Evolutionary conservation across 2,113 vertebrate species (phyloP), one percentile per base, ranked within the genome.

Genomic region (Helogale parvula): DNA sequence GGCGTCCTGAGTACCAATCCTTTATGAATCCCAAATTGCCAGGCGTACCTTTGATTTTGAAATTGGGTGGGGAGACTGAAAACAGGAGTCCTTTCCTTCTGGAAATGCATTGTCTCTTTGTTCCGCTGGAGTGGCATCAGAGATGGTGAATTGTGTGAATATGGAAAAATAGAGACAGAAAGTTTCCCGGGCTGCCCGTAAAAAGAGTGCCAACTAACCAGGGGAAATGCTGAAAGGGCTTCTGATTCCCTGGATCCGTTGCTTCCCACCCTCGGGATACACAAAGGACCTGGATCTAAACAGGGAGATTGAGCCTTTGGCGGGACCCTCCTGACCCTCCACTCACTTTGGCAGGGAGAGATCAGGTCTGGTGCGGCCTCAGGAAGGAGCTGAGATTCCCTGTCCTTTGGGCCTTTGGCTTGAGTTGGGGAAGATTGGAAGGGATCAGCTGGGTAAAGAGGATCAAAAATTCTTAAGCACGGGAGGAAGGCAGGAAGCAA

Each of bases 41-140:
- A 86, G 31, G 9, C 52, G 47, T 76, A 65, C 71, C n/a, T 86
- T 74, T 86, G 38, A 69, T 90, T 94, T 74, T 83, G 35, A 88
- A 89, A 38, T 69, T 86, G 74, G 16, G 8, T 89, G 35, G 33
- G 31, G 21, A 94, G 72, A 79, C 63, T 66, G 47, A 92, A 96
- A 47, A 88, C 21, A 66, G 38, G 66, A 63, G 45, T 85, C 27
- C 50, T 72, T 93, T 79, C 52, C 79, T 94, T 88, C 33, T 54
- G 52, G n/a, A 94, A 96, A 89, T 72, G 6, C 81, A 77, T 74
- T 76, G 54, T 27, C 23, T 96, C 66, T 97, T 97, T 89, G 41
- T 94, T 81, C 57, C 90, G 6, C 33, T n/a, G 5, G 76, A 23
- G 21, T 94, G 63, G 25, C 77, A 65, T 95, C 35, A 71, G 84